phyloP scores from a whole-genome alignment of 2,888 invertebrate species.

The Harpalus rufipes region DNA sequence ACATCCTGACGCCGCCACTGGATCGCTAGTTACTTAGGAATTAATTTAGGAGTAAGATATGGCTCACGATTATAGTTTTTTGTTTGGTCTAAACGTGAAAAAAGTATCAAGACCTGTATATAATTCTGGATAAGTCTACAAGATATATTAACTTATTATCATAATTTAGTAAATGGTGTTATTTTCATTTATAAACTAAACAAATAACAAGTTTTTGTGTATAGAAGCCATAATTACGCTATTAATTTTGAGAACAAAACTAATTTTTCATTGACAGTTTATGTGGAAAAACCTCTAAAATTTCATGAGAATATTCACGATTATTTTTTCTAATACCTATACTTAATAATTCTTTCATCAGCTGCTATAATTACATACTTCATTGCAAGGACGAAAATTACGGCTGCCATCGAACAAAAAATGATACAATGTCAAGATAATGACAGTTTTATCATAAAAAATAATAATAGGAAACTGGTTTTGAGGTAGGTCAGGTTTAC shows the following conservation, averaged over 20 bases:
- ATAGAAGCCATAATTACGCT: not conserved
- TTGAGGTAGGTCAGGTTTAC: slow-evolving; percentile 29
- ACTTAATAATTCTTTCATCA: not conserved
- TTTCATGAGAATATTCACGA: not conserved
- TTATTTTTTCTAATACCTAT: slow-evolving; percentile 25
- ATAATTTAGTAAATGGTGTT: not conserved
- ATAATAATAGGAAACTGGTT: slow-evolving; percentile 13
- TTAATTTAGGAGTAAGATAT: no score
- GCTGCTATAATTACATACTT: slow-evolving; percentile 32
- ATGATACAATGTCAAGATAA: slow-evolving; percentile 25
- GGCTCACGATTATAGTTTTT: no score
- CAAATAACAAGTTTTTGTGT: not conserved
- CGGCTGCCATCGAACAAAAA: not conserved
- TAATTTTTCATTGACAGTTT: not conserved
- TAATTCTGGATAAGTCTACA: no score
- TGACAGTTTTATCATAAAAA: slow-evolving; percentile 35
- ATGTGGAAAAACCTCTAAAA: not conserved
- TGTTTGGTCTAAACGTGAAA: no score
- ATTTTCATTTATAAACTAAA: not conserved
- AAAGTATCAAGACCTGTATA: no score
- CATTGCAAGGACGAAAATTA: slow-evolving; percentile 32
- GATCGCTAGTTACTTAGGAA: no score
- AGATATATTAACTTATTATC: not conserved
- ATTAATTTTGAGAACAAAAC: not conserved
- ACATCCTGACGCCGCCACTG: no score